A percentile compares a stretch with the other conserved stretches of the same genome.
phyloP scores from a whole-genome alignment of 2,888 invertebrate species.

The Agrypnus murinus region DNA sequence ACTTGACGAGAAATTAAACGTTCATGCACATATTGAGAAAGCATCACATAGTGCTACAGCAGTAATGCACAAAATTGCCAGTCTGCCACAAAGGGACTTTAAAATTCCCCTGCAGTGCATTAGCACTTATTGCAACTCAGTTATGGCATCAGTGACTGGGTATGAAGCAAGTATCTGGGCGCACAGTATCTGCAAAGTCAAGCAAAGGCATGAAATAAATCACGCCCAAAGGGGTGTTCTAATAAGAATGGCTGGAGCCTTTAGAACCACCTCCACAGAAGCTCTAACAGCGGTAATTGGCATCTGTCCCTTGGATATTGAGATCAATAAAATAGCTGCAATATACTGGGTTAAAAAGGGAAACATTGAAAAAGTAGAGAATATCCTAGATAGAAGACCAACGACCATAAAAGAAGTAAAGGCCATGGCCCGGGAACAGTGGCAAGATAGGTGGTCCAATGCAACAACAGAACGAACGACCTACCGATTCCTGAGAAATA shows the following conservation, averaged over 20 bases:
- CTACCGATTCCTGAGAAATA: background rate
- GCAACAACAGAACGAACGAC: background rate
- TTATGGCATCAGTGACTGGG: background rate
- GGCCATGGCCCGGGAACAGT: background rate
- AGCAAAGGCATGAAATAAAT: background rate
- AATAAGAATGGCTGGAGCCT: background rate
- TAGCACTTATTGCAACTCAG: background rate
- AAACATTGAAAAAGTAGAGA: background rate
- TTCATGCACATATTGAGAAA: background rate
- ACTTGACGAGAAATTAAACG: background rate
- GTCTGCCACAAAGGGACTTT: background rate
- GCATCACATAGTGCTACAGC: background rate
- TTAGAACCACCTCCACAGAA: background rate
- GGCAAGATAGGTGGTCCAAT: background rate
- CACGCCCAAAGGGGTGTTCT: background rate
- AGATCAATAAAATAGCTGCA: background rate
- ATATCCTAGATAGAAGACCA: background rate
- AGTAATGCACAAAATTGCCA: background rate
- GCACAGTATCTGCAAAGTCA: background rate
- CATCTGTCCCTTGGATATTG: background rate
- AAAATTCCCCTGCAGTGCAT: background rate
- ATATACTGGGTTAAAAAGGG: background rate
- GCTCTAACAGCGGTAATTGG: background rate
- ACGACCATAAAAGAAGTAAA: background rate
- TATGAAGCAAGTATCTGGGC: background rate